Evolutionary conservation across 2,888 invertebrate species (phyloP), one percentile per base, ranked within the genome.

Genomic region (Apotomis capreana): DNA sequence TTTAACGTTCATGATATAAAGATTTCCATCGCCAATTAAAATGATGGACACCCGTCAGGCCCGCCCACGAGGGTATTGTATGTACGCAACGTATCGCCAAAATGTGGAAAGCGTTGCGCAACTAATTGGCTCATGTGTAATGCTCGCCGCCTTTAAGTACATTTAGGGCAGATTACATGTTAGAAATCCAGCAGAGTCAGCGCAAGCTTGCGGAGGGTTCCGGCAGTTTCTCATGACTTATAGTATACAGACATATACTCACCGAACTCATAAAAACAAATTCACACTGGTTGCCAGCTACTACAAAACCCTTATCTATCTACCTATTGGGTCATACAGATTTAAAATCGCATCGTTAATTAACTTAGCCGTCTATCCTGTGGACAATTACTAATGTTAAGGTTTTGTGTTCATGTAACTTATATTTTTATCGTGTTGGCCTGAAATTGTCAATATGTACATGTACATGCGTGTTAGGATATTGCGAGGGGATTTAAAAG

Each of bases 61-160:
- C 79, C 81, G 76, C 79, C 79, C 74, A 81, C 84, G 84, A 87
- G 88, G 86, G 81, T 81, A 84, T 88, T 87, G 84, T 84, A 84
- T 79, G 86, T 73, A 62, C 87, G 81, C 80, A 80, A 83, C 83
- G 81, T 83, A 83, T 76, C 74, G 75, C 74, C 69, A 59, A 74
- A 76, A 77, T 75, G 77, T 80, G 78, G 78, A 84, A 80, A 81
- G 76, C 72, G 40, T 83, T 84, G 77, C 74, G 62, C 52, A 72
- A 71, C 67, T 36, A 68, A 68, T 72, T 68, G 68, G 68, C 58
- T 57, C 52, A 58, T 64, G 70, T 70, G 55, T 64, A 68, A 68
- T 68, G 59, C 51, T 68, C 60, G 46, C 40, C 36, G 67, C 55
- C 52, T 68, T 68, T 46, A 72, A 67, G 49, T 67, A 55, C 51